Base-by-base conservation (phyloP, 2,797 vertebrate species). In the Dallia pectoralis region DNA sequence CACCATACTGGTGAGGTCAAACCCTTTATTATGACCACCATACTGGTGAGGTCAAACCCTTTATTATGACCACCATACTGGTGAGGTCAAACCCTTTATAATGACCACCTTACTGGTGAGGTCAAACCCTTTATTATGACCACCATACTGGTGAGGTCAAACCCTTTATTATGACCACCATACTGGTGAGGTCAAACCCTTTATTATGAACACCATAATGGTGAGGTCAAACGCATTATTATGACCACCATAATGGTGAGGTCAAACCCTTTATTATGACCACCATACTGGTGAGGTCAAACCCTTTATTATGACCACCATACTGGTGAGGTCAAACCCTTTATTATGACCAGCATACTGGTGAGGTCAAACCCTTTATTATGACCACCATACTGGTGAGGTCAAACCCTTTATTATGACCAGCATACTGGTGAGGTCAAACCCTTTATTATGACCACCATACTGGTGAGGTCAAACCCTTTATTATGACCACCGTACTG, bases 291-390 rank as follows among this genome's bases (percentile, higher is more conserved):
- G n/a, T n/a, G n/a, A n/a, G n/a, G n/a, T n/a, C n/a, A n/a, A n/a
- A n/a, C n/a, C n/a, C n/a, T 61, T 61, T 25, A 25, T 61, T 29
- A 19, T n/a, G 53, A n/a, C 18, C 22, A 25, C 18, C 18, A 22
- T 2, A 25, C 33, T 36, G 33, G n/a, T n/a, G n/a, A n/a, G n/a
- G n/a, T n/a, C n/a, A n/a, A n/a, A n/a, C n/a, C n/a, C n/a, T 19
- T 72, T n/a, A 15, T 32, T 30, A 29, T 73, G 65, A 61, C 63
- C 70, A 78, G 61, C 56, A 44, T 72, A 30, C 76, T 36, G 73
- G 71, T 72, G 15, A 27, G 30, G 56, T 59, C 7, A 22, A 59
- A 27, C 1, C 11, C 2, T 2, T 61, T 12, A 61, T 61, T 19
- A 16, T 49, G n/a, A n/a, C n/a, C n/a, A n/a, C n/a, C n/a, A n/a